Evolutionary conservation across 2,113 vertebrate species (phyloP).

Genomic region (Macquaria ambigua): DNA sequence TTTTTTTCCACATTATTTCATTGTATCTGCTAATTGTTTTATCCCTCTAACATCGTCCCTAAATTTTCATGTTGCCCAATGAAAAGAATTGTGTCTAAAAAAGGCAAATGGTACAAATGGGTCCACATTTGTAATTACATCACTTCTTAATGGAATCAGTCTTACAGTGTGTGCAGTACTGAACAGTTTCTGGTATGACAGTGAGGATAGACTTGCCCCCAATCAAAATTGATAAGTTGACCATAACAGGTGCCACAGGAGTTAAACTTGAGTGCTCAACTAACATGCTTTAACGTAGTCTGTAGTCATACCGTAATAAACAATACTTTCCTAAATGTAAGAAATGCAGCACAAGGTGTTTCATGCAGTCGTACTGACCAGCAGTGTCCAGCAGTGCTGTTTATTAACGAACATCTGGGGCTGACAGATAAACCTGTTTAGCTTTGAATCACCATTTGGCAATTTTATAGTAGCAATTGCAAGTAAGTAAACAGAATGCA

Average conservation of each 20-base stretch:
- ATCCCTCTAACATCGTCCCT: not conserved
- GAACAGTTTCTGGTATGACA: not conserved
- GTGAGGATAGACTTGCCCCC: not conserved
- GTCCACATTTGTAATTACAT: not conserved
- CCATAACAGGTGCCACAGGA: not conserved
- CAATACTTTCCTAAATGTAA: not conserved
- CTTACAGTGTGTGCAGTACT: not conserved
- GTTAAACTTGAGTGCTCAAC: not conserved
- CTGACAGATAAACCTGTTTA: not conserved
- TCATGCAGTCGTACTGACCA: not conserved
- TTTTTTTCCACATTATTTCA: not conserved
- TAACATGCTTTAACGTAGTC: too few species aligned
- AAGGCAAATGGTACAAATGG: not conserved
- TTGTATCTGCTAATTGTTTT: not conserved
- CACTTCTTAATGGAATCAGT: not conserved
- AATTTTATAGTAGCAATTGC: not conserved
- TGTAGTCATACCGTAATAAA: not conserved
- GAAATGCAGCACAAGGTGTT: not conserved
- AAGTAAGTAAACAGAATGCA: not conserved
- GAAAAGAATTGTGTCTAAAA: not conserved
- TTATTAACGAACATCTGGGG: too few species aligned
- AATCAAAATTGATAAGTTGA: not conserved
- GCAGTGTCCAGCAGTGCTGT: not conserved
- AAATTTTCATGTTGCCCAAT: not conserved
- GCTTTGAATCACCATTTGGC: not conserved